Percentiles rank a stretch among this genome's conserved stretches.
These are phyloP conservation scores for Dynastes grantii DNA, from an alignment of 2,888 invertebrate species.

Conservation along the genomic window DNA sequence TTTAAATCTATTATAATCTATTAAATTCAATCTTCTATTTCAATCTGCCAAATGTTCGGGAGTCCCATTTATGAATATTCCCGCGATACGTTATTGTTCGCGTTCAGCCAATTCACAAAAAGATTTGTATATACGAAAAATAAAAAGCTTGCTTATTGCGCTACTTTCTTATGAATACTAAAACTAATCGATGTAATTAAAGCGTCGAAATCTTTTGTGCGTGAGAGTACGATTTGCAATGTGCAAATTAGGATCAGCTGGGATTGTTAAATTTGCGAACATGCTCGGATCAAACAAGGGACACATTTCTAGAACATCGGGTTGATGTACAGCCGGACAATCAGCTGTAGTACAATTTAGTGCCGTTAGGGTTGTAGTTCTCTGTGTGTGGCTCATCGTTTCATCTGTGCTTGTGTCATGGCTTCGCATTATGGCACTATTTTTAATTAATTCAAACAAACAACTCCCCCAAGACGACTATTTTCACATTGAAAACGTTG, in stretches of 20 bases:
- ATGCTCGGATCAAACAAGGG: slow-evolving; percentile 5
- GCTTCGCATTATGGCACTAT: slow-evolving; percentile 65
- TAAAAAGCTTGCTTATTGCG: too few species aligned
- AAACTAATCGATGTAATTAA: too few species aligned
- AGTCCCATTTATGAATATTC: too few species aligned
- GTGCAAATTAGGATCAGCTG: not conserved
- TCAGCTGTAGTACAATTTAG: slow-evolving; percentile 50
- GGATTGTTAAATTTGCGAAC: not conserved
- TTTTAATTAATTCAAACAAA: slow-evolving; percentile 59
- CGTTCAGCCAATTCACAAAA: too few species aligned
- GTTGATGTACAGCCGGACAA: slow-evolving; percentile 41
- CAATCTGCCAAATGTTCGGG: too few species aligned
- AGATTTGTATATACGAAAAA: too few species aligned
- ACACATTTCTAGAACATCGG: slow-evolving; percentile 48
- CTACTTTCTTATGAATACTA: too few species aligned
- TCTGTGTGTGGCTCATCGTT: slow-evolving; percentile 55
- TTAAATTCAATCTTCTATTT: too few species aligned
- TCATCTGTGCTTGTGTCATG: slow-evolving; percentile 65
- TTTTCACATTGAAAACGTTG: slow-evolving; percentile 31
- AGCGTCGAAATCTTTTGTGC: too few species aligned
- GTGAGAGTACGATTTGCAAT: too few species aligned
- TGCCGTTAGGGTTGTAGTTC: slow-evolving; percentile 58
- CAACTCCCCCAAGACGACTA: slow-evolving; percentile 28
- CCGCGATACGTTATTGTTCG: too few species aligned
- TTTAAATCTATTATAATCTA: too few species aligned